Conservation (phyloP, 2,113 vertebrate genomes). For the Gymnorhina tibicen region DNA sequence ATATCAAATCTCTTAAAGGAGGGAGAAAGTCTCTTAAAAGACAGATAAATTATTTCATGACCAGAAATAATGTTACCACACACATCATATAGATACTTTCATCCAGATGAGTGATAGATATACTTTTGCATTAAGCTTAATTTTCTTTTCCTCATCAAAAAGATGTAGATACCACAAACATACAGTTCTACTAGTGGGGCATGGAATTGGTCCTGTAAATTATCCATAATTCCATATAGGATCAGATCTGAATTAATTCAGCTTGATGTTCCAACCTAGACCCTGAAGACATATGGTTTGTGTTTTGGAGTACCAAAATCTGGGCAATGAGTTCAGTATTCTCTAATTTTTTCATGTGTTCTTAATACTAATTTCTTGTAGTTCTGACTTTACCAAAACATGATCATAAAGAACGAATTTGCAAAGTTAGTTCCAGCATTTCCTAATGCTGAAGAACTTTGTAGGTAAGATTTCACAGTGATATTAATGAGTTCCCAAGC, state of each 20-base stretch:
- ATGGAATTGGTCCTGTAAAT: background rate
- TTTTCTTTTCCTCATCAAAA: constrained; percentile 14
- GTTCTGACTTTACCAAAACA: background rate
- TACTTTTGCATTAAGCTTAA: background rate
- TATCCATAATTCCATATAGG: background rate
- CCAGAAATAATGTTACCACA: background rate
- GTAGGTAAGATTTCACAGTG: background rate
- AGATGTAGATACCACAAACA: background rate
- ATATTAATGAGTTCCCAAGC: background rate
- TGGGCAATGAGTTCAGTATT: background rate
- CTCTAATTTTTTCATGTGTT: background rate
- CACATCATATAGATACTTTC: background rate
- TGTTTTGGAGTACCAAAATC: background rate
- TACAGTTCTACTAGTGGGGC: background rate
- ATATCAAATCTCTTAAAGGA: background rate
- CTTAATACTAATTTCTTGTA: background rate
- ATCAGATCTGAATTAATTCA: constrained; percentile 30
- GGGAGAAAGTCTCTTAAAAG: background rate
- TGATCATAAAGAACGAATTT: background rate
- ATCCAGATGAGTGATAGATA: background rate
- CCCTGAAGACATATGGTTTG: background rate
- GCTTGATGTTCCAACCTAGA: constrained; percentile 11
- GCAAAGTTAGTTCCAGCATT: background rate
- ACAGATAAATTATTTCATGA: background rate
- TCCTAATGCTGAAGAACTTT: background rate